Evolutionary conservation across 30 jellyfish, hydroid and myxozoan species (phyloP), one percentile per base, ranked within the genome.

Genomic region (Phacellophora camtschatica): DNA sequence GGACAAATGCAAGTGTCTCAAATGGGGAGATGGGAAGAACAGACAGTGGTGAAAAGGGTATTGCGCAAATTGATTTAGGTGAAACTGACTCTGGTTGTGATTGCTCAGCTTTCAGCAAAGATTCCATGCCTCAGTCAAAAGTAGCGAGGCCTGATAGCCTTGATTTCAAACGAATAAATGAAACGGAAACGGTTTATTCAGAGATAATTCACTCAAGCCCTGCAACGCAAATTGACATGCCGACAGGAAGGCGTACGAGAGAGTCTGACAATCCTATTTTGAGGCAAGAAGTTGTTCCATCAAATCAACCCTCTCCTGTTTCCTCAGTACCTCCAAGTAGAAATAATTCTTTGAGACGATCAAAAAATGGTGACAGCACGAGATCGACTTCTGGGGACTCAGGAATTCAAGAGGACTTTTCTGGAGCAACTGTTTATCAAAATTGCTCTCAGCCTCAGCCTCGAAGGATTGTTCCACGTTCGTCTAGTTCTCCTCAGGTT

Each of bases 191-290:
- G 23, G 86, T 74, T 19, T 93, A 93, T 48, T 71, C 99, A 10
- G 99, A 93, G 65, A 74, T 93, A n/a, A 66, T 93, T 15, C 94
- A 83, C 20, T 49, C 46, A 16, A 82, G 35, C 7, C 86, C 92
- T 10, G 89, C 86, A 15, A 23, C 88, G 32, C 96, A 93, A 41
- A 74, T 85, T 10, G 88, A 72, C 48, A 19, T 84, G 20, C 46
- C 83, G 22, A 81, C 89, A 1, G 86, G 88, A 13, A 88, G 99
- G 28, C 27, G 81, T 19, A 93, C 99, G 4, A 77, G 99, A 11
- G 97, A 93, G 69, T 93, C 99, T 8, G 92, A 81, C 51, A 93
- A 93, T 61, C 97, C 95, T 9, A 74, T 93, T 27, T 78, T 93
- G 54, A 66, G 99, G 41, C 88, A 83, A 34, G 90, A 87, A 25